Base-by-base conservation (phyloP, 2,113 vertebrate genomes). In the Colistium nudipinnis region DNA sequence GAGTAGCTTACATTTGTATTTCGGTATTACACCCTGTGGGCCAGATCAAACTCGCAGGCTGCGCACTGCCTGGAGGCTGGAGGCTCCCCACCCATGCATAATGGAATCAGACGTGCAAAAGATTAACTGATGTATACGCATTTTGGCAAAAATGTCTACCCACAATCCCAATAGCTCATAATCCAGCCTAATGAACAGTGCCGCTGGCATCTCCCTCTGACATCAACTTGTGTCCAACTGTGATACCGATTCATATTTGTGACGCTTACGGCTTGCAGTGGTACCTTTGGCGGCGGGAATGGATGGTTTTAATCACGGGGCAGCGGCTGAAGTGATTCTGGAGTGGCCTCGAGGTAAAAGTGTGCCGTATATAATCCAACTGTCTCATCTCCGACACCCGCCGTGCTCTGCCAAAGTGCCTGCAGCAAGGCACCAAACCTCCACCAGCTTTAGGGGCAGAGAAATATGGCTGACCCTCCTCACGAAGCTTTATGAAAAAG, bases 321-420 rank as follows among this genome's bases (percentile, higher is more conserved):
- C 22, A 51, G 28, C 25, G 7, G 41, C 17, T 73, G 36, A 64
- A 55, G 30, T 63, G 55, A 69, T 19, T 72, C 25, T 27, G 31
- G 52, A 53, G n/a, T 31, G 41, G 44, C 41, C 28, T 62, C n/a
- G 48, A 55, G 51, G 67, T 36, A 45, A 35, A 74, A 41, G 55
- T 54, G 19, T 16, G 28, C 51, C 25, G 4, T 44, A 35, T 33
- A 61, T 69, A 54, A 78, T 63, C 66, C 74, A 76, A 24, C 45
- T 55, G 64, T 53, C 43, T 77, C 59, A 70, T 76, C 68, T 67
- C 43, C 57, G 35, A 35, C 25, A 4, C 51, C 62, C 72, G 62
- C 54, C 30, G 41, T n/a, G 39, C 25, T 59, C 63, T 62, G 51
- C 45, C 59, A 47, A 44, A 51, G 67, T 59, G 28, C 63, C 70